phyloP scores from a whole-genome alignment of 2,888 invertebrate species.

The Yponomeuta cagnagella region DNA sequence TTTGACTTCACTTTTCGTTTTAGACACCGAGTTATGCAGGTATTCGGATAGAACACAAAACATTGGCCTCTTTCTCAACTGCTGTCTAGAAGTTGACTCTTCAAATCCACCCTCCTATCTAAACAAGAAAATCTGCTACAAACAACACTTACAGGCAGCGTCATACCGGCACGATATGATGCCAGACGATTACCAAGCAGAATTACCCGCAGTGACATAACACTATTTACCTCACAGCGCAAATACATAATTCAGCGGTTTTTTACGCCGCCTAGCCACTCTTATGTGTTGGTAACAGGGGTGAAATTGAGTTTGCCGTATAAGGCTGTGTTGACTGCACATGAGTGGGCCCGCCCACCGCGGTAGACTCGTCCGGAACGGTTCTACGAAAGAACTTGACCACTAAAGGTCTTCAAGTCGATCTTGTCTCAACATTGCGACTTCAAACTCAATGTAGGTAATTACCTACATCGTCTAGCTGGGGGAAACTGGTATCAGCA shows the following conservation, averaged over 20 bases:
- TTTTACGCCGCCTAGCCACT: background rate
- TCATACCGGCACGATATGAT: no score
- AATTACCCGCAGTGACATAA: conserved; percentile 10
- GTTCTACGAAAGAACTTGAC: conserved; percentile 14
- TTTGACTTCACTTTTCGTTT: no score
- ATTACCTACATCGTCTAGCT: no score
- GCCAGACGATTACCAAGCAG: background rate
- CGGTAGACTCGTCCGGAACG: conserved; percentile 13
- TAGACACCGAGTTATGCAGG: no score
- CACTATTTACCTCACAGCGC: conserved; percentile 4
- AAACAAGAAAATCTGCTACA: no score
- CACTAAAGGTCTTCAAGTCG: background rate
- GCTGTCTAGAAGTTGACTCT: no score
- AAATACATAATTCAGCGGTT: conserved; percentile 8
- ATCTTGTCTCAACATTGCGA: background rate
- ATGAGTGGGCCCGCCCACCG: conserved; percentile 17
- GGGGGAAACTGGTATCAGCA: no score
- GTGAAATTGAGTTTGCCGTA: background rate
- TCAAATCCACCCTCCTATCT: no score
- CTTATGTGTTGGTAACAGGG: background rate
- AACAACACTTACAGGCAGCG: no score
- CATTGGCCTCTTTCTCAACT: no score
- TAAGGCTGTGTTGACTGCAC: background rate
- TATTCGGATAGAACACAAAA: no score
- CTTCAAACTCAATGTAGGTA: background rate